A percentile compares a stretch with the other conserved stretches of the same genome.
Conservation (phyloP, 1,140 invertebrate species). For the Pseudoatta argentina region DNA sequence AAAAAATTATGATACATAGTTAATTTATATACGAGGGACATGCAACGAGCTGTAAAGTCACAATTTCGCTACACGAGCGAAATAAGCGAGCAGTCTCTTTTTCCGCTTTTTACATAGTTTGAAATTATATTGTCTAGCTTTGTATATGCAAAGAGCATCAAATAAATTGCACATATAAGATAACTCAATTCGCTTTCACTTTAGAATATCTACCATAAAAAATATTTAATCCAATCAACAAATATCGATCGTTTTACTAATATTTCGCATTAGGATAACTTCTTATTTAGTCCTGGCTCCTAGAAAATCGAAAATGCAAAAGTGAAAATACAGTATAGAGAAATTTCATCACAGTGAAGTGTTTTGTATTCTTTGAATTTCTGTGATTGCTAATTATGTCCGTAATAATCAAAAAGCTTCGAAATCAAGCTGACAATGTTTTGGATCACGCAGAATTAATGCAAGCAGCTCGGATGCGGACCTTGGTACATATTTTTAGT, state of each 20-base stretch:
- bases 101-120: conserved; percentile 24
- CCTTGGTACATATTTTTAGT: conserved; percentile 64
- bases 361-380: not conserved
- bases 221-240: conserved; percentile 5
- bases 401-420: not conserved
- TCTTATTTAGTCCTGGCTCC: no score
- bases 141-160: conserved; percentile 15
- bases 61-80: not conserved
- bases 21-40: not conserved
- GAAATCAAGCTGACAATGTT: conserved; percentile 62
- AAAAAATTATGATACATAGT: not conserved
- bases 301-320: not conserved
- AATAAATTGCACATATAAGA: conserved; percentile 46
- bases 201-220: not conserved
- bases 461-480: conserved; percentile 49
- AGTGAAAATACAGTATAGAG: not conserved
- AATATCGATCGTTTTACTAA: not conserved
- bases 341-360: not conserved
- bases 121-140: conserved; percentile 21
- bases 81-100: conserved; percentile 8
- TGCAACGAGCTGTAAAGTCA: not conserved
- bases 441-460: conserved; percentile 64
- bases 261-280: not conserved
- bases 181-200: not conserved
- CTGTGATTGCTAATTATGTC: not conserved